A percentile compares a stretch with the other conserved stretches of the same genome.
phyloP scores from a whole-genome alignment of 1,140 invertebrate species.

The Cecropterus lyciades region DNA sequence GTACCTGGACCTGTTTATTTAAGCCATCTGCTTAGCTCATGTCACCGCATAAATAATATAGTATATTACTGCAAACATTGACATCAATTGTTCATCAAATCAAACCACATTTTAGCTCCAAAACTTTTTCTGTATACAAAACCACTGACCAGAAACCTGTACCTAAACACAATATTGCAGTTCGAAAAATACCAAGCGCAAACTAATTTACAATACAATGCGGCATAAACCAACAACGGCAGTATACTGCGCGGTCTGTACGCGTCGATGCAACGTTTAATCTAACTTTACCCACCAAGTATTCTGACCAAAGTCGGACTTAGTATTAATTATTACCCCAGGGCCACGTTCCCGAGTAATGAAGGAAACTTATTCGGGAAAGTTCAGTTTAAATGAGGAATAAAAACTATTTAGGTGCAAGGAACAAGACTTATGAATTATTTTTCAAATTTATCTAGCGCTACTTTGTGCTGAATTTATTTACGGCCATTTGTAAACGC shows the following conservation, averaged over 20 bases:
- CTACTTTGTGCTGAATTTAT: not conserved
- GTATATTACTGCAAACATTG: too few relatives aligned
- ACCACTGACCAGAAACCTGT: too few relatives aligned
- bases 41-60: too few relatives aligned
- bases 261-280: constrained; percentile 71
- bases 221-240: constrained; percentile 44
- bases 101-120: too few relatives aligned
- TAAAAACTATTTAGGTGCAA: constrained; percentile 17
- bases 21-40: too few relatives aligned
- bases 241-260: constrained; percentile 54
- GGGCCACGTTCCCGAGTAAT: constrained; percentile 49
- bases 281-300: constrained; percentile 72
- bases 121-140: too few relatives aligned
- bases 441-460: not conserved
- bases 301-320: constrained; percentile 62
- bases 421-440: not conserved
- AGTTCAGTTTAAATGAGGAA: constrained; percentile 20
- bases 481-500: not conserved
- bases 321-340: constrained; percentile 69
- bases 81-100: too few relatives aligned
- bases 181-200: constrained; percentile 40
- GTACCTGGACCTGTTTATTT: too few relatives aligned
- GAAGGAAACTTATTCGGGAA: constrained; percentile 37
- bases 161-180: not conserved
- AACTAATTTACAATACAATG: constrained; percentile 72